phyloP scores from a whole-genome alignment of 2,797 vertebrate genomes.

The Xiphorhynchus erythropygius region DNA sequence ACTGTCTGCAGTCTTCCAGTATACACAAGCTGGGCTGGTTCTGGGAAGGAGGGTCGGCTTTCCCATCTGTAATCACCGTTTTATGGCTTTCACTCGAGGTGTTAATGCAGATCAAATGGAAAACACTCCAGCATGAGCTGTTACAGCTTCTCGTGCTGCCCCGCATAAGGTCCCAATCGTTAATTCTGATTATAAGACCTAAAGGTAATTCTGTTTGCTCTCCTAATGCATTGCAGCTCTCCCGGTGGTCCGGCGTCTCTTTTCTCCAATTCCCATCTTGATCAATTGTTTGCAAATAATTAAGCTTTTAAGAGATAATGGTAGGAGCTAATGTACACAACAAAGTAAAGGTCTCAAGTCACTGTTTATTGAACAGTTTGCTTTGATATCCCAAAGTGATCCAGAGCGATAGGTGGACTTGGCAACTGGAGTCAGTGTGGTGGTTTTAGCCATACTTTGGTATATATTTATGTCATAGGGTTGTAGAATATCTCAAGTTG shows the following conservation, averaged over 20 bases:
- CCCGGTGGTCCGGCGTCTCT: slow-evolving; percentile 74
- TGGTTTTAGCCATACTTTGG: background rate
- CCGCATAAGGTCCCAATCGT: slow-evolving; percentile 62
- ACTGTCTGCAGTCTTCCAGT: background rate
- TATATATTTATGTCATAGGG: background rate
- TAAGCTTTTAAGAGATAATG: slow-evolving; percentile 86
- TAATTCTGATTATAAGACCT: slow-evolving; percentile 82
- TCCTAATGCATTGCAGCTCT: slow-evolving; percentile 80
- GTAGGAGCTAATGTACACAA: slow-evolving; percentile 79
- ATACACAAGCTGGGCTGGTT: slow-evolving; percentile 48
- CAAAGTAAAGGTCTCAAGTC: slow-evolving; percentile 74
- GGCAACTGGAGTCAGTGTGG: background rate
- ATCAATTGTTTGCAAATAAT: slow-evolving; percentile 89
- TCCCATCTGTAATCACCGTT: slow-evolving; percentile 76
- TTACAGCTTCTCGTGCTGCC: slow-evolving; percentile 61
- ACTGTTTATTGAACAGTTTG: slow-evolving; percentile 72
- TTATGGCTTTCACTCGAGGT: slow-evolving; percentile 81
- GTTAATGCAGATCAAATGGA: slow-evolving; percentile 84
- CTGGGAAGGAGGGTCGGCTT: slow-evolving; percentile 72
- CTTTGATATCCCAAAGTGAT: slow-evolving; percentile 74
- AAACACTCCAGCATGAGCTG: slow-evolving; percentile 75
- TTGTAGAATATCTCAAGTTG: background rate
- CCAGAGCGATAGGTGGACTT: slow-evolving; percentile 45
- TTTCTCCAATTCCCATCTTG: slow-evolving; percentile 82
- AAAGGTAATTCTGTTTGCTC: slow-evolving; percentile 83